Conservation (phyloP, 2,113 vertebrate species). For the Bothrops jararaca region DNA sequence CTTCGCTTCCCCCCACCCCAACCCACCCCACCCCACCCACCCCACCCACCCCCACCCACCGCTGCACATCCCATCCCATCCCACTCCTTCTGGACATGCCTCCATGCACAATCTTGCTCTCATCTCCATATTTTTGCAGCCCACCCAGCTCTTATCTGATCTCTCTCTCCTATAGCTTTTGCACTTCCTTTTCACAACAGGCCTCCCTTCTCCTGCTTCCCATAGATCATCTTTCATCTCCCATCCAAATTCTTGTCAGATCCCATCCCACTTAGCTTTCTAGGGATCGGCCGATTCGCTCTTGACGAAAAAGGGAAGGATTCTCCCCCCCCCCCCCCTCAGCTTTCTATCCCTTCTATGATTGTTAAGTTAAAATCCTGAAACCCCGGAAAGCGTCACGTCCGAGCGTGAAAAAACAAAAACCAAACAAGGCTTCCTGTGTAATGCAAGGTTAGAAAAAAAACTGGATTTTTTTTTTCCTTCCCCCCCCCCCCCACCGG, state of each 20-base stretch:
- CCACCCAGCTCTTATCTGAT: neutral
- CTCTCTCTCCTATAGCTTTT: neutral
- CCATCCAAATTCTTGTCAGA: neutral
- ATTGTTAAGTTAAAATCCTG: neutral
- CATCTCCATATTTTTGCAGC: neutral
- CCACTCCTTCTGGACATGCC: neutral
- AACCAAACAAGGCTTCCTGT: neutral
- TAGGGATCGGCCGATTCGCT: neutral
- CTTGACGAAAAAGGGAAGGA: neutral
- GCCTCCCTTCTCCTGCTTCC: neutral
- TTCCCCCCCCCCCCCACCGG: accelerated
- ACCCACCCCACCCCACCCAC: too few species aligned
- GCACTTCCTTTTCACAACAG: neutral
- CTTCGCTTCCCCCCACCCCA: accelerated
- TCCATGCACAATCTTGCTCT: neutral
- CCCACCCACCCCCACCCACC: too few species aligned
- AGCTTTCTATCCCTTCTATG: neutral
- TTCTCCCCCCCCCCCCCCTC: neutral
- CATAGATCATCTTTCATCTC: neutral
- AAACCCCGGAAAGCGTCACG: neutral
- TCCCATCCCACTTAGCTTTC: neutral
- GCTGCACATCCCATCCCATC: too few species aligned
- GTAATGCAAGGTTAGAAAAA: neutral
- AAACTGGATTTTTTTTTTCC: neutral
- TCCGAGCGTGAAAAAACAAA: neutral